These are phyloP conservation scores for Caerostris darwini DNA, from an alignment of 1,140 invertebrate species.

Conservation along the genomic window DNA sequence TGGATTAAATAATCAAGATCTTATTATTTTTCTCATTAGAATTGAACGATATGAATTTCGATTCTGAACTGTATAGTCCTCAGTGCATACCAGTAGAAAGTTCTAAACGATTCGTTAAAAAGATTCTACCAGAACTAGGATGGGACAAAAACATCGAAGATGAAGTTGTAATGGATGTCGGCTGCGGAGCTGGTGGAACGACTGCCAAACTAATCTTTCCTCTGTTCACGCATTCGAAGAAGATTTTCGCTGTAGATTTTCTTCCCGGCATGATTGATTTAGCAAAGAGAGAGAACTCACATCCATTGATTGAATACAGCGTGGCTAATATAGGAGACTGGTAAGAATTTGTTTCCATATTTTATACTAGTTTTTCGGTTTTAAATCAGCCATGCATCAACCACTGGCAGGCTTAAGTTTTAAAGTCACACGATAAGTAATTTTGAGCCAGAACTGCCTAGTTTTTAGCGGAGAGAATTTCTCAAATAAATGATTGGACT, in stretches of 20 bases:
- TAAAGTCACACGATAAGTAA: background rate
- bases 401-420: background rate
- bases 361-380: background rate
- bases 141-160: background rate
- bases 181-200: slow-evolving; percentile 43
- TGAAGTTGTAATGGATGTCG: slow-evolving; percentile 51
- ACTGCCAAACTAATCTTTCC: background rate
- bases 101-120: background rate
- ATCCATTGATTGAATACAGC: slow-evolving; percentile 34
- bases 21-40: background rate
- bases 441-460: background rate
- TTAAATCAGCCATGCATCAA: no score
- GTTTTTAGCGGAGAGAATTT: background rate
- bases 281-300: slow-evolving; percentile 1
- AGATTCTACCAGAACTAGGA: background rate
- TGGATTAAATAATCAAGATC: no score
- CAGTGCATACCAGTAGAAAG: background rate
- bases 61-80: background rate
- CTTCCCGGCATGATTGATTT: slow-evolving; percentile 41
- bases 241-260: slow-evolving; percentile 30
- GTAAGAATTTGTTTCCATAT: background rate
- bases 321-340: slow-evolving; percentile 22
- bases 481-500: background rate
- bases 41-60: background rate
- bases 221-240: background rate